These are phyloP conservation scores for Amphiduros pacificus DNA, from an alignment of 2,888 invertebrate species.

Conservation along the genomic window DNA sequence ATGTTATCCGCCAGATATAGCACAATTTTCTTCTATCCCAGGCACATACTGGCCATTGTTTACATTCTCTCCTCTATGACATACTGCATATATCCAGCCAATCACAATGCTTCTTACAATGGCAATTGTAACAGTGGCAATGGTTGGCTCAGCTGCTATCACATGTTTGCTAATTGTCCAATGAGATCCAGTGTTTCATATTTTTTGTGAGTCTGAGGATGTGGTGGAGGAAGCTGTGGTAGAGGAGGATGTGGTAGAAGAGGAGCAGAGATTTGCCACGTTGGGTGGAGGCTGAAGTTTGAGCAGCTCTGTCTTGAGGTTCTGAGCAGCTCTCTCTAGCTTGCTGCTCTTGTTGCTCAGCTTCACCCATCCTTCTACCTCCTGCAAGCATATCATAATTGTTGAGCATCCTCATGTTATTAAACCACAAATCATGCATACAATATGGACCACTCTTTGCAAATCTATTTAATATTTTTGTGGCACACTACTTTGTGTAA, in stretches of 20 bases:
- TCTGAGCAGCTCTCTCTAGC: constrained; percentile 33
- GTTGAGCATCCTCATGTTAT: too few relatives aligned
- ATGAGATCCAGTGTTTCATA: too few relatives aligned
- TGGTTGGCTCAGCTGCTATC: too few relatives aligned
- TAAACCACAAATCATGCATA: neutral
- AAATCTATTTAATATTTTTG: too few relatives aligned
- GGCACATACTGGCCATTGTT: too few relatives aligned
- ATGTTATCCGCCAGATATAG: too few relatives aligned
- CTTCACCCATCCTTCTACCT: constrained; percentile 39
- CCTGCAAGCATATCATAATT: constrained; percentile 32
- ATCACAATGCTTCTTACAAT: too few relatives aligned
- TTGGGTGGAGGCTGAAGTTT: constrained; percentile 35
- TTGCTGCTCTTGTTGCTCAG: constrained; percentile 31
- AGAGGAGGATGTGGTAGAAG: neutral
- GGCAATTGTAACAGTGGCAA: too few relatives aligned
- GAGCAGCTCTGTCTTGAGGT: constrained; percentile 35
- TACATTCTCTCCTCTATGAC: too few relatives aligned
- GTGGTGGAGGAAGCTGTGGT: neutral
- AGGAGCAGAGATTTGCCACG: constrained; percentile 17
- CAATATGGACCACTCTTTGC: neutral
- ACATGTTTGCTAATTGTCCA: too few relatives aligned
- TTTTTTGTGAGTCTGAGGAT: neutral
- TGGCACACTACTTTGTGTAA: neutral
- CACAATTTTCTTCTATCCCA: too few relatives aligned
- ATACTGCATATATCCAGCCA: too few relatives aligned